Percentiles rank a stretch among this genome's conserved stretches.
Evolutionary conservation across 1,140 invertebrate species (phyloP).

Genomic region (Drosophila yakuba): DNA sequence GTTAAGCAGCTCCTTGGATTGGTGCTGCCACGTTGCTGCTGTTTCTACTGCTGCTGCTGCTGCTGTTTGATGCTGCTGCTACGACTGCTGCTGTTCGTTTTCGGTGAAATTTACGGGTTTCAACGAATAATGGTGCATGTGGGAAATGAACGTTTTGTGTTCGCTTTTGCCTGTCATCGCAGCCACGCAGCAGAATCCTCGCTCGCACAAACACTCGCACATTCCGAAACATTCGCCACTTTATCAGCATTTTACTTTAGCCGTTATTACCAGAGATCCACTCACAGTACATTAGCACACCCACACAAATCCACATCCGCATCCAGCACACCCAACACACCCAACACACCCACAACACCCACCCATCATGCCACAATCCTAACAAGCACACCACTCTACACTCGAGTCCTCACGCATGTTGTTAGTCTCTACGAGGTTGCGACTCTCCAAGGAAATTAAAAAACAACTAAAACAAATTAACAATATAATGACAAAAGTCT

Average conservation of each 20-base stretch:
- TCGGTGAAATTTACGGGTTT: slow-evolving; percentile 77
- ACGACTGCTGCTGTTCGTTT: slow-evolving; percentile 61
- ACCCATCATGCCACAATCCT: background rate
- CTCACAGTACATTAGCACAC: slow-evolving; percentile 67
- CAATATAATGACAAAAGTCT: slow-evolving; percentile 80
- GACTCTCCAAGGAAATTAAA: slow-evolving; percentile 82
- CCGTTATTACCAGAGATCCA: slow-evolving; percentile 72
- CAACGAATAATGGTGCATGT: slow-evolving; percentile 82
- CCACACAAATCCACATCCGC: slow-evolving; percentile 18
- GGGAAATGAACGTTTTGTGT: slow-evolving; percentile 83
- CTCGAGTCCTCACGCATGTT: slow-evolving; percentile 42
- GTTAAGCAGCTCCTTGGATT: slow-evolving; percentile 78
- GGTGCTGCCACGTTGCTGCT: slow-evolving; percentile 35
- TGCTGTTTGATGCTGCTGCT: slow-evolving; percentile 5
- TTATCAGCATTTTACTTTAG: slow-evolving; percentile 82
- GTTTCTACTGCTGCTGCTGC: slow-evolving; percentile 14
- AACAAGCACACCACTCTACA: slow-evolving; percentile 25
- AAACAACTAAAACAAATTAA: slow-evolving; percentile 84
- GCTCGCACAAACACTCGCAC: slow-evolving; percentile 40
- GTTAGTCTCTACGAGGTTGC: slow-evolving; percentile 63
- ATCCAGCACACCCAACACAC: slow-evolving; percentile 5
- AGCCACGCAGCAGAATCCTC: slow-evolving; percentile 61
- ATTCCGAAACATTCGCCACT: slow-evolving; percentile 75
- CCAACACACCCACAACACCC: background rate
- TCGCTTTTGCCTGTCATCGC: slow-evolving; percentile 80